These are phyloP conservation scores for Amorpha juglandis DNA, from an alignment of 2,888 invertebrate species.

Conservation along the genomic window DNA sequence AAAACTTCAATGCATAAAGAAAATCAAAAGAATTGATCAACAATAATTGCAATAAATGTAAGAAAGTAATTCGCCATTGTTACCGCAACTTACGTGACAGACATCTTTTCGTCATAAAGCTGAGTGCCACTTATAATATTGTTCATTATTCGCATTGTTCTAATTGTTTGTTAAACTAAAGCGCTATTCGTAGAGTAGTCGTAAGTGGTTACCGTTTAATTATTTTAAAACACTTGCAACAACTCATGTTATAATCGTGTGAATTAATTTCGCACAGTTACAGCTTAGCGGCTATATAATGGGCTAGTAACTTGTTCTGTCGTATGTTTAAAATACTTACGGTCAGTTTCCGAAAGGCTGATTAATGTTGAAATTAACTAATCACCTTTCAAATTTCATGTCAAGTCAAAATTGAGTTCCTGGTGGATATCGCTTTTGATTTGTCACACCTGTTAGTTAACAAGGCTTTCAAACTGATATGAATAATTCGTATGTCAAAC, in stretches of 20 bases:
- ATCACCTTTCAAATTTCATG: too few species aligned
- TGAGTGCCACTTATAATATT: slow-evolving; percentile 63
- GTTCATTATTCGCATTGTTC: slow-evolving; percentile 75
- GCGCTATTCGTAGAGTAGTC: slow-evolving; percentile 56
- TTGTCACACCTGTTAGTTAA: too few species aligned
- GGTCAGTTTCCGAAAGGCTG: too few species aligned
- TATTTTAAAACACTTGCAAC: slow-evolving; percentile 46
- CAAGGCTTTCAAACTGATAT: too few species aligned
- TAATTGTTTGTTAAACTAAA: slow-evolving; percentile 60
- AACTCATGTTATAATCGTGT: slow-evolving; percentile 39
- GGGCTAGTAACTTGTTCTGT: background rate
- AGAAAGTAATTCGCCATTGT: slow-evolving; percentile 74
- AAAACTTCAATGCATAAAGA: slow-evolving; percentile 49
- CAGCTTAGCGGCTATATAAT: background rate
- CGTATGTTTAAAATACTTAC: background rate
- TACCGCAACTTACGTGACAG: slow-evolving; percentile 48
- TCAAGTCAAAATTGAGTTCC: too few species aligned
- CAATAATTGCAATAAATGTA: slow-evolving; percentile 77
- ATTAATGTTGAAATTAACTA: too few species aligned
- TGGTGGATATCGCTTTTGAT: too few species aligned
- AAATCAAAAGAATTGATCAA: slow-evolving; percentile 64
- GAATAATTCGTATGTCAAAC: too few species aligned
- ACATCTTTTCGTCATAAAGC: slow-evolving; percentile 76
- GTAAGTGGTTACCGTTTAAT: slow-evolving; percentile 59
- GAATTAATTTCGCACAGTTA: slow-evolving; percentile 35